Conservation (phyloP, 2,888 invertebrate species). For the Bhutanitis thaidina region DNA sequence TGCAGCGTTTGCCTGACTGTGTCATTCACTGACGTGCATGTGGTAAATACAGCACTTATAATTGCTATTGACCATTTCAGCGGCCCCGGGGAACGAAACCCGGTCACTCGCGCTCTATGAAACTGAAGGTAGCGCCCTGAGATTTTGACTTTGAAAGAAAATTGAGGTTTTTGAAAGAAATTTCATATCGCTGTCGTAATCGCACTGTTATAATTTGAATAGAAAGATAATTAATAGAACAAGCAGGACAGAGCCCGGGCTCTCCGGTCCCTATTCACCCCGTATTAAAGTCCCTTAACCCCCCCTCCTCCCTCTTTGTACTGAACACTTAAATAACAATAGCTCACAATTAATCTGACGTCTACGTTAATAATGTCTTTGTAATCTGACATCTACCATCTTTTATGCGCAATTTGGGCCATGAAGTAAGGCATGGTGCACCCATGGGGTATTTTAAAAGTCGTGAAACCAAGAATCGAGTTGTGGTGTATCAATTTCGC, state of each 20-base stretch:
- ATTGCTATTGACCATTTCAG: too few relatives aligned
- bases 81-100: too few relatives aligned
- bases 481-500: too few relatives aligned
- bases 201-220: constrained; percentile 14
- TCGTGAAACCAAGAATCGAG: too few relatives aligned
- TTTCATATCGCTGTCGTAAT: background rate
- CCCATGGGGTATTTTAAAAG: too few relatives aligned
- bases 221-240: constrained; percentile 3
- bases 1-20: too few relatives aligned
- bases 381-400: constrained; percentile 6
- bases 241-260: background rate
- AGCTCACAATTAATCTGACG: constrained; percentile 15
- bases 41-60: too few relatives aligned
- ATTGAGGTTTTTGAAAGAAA: too few relatives aligned
- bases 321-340: constrained; percentile 4
- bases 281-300: constrained; percentile 6
- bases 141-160: too few relatives aligned
- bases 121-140: too few relatives aligned
- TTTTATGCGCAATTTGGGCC: background rate
- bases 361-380: constrained; percentile 6
- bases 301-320: constrained; percentile 11
- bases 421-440: background rate
- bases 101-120: too few relatives aligned
- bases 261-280: background rate
- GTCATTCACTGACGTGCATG: too few relatives aligned